Base-by-base conservation (phyloP, 2,797 vertebrate species). In the Enteromius paludinosus region DNA sequence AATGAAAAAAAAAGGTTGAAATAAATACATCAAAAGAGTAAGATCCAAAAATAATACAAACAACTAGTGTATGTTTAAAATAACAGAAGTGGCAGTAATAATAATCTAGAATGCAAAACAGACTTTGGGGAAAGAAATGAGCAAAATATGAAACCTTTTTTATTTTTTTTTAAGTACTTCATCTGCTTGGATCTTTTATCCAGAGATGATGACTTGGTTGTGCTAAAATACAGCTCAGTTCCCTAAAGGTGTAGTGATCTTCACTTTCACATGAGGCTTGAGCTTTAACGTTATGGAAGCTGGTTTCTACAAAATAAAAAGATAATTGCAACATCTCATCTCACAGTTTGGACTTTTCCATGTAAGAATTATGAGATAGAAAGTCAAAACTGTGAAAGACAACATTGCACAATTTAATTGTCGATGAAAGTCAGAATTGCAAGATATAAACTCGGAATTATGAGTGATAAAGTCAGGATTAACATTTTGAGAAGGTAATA, bases 11-110 rank as follows among this genome's bases (percentile, higher is more conserved):
- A 90, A 86, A 86, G 69, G 33, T 68, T 79, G 78, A 89, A 89
- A 89, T 90, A 89, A 91, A 89, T 90, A 91, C 84, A 86, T 86
- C 79, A 83, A 61, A 91, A 87, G 85, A 91, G 81, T 83, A 75
- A 81, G 70, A n/a, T 70, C 72, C 43, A 23, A 72, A 81, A 61
- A 62, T n/a, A 20, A 59, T 38, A 54, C 56, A 17, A 17, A 3
- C 7, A 79, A 10, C 35, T n/a, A 56, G 28, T 52, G 15, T 68
- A 74, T 54, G 70, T 64, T 85, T 61, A 78, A 72, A 85, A 80
- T 80, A 81, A 78, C 71, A 82, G 65, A 78, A 47, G 59, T 20
- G 86, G 71, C 66, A 33, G 76, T 66, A 80, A 64, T 83, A 17
- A 62, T 81, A 65, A 79, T 49, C 70, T 30, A 72, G n/a, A 47